phyloP scores from a whole-genome alignment of 2,888 invertebrate species.

The Panzeria rudis region DNA sequence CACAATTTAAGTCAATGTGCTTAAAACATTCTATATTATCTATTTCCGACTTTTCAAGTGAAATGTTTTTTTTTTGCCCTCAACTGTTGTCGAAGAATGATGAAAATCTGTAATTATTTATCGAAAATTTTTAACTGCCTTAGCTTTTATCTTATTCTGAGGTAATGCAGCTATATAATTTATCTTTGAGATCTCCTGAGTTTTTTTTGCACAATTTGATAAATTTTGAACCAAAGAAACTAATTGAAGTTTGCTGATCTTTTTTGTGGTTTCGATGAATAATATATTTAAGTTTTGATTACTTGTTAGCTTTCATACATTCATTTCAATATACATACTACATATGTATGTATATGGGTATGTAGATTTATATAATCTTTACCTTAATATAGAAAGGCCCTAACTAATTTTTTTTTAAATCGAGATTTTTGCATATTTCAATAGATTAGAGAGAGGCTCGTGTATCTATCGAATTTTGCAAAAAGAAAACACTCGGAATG shows the following conservation, averaged over 20 bases:
- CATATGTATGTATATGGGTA: background rate
- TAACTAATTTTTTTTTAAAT: no score
- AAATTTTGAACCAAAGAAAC: background rate
- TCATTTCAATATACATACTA: background rate
- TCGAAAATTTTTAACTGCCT: background rate
- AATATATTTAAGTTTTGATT: background rate
- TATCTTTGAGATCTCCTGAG: background rate
- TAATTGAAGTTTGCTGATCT: background rate
- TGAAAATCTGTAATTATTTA: conserved; percentile 39
- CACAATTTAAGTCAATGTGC: background rate
- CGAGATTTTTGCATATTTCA: no score
- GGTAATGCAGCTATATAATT: no score
- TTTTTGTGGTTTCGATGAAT: conserved; percentile 37
- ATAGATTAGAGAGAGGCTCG: no score
- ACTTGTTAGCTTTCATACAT: background rate
- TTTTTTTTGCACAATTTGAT: background rate
- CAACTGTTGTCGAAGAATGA: conserved; percentile 14
- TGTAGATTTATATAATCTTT: background rate
- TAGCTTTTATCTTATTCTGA: background rate
- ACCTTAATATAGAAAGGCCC: no score
- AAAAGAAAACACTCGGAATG: no score
- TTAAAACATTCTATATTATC: background rate
- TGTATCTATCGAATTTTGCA: no score
- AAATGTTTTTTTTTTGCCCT: background rate
- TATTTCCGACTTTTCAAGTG: background rate